Evolutionary conservation across 2,113 vertebrate species (phyloP).

Genomic region (Oryzias melastigma): DNA sequence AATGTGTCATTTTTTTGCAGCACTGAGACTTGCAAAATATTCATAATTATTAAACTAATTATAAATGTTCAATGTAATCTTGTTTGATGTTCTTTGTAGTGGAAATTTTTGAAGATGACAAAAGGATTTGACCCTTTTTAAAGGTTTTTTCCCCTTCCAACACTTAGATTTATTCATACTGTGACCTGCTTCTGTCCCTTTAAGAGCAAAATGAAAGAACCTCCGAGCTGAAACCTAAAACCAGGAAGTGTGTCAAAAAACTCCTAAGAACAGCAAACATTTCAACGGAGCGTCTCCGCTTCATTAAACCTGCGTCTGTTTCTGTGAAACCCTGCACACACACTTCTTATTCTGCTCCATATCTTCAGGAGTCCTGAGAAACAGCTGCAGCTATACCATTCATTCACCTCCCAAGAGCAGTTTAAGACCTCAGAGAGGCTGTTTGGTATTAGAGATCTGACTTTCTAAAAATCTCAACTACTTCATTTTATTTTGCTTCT

Average conservation of each 20-base stretch:
- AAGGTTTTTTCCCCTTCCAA: no score
- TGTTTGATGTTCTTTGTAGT: no score
- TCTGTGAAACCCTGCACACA: background rate
- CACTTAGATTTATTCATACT: background rate
- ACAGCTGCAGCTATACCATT: background rate
- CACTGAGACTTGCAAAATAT: no score
- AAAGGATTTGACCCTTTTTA: no score
- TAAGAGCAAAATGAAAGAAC: slow-evolving; percentile 33
- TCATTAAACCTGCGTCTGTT: background rate
- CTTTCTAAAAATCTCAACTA: background rate
- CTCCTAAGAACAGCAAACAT: slow-evolving; percentile 18
- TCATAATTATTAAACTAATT: no score
- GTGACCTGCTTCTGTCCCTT: slow-evolving; percentile 25
- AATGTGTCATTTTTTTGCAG: no score
- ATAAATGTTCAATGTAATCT: no score
- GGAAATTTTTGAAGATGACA: no score
- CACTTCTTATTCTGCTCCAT: background rate
- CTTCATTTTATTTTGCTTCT: background rate
- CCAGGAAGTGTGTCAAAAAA: slow-evolving; percentile 37
- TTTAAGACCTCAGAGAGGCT: background rate
- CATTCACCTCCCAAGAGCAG: background rate
- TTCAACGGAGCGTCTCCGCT: slow-evolving; percentile 4
- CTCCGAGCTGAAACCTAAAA: slow-evolving; percentile 34
- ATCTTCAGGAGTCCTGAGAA: background rate
- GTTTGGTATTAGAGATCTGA: background rate